Evolutionary conservation across 2,797 vertebrate species (phyloP), one percentile per base, ranked within the genome.

Genomic region (Spea hammondii): DNA sequence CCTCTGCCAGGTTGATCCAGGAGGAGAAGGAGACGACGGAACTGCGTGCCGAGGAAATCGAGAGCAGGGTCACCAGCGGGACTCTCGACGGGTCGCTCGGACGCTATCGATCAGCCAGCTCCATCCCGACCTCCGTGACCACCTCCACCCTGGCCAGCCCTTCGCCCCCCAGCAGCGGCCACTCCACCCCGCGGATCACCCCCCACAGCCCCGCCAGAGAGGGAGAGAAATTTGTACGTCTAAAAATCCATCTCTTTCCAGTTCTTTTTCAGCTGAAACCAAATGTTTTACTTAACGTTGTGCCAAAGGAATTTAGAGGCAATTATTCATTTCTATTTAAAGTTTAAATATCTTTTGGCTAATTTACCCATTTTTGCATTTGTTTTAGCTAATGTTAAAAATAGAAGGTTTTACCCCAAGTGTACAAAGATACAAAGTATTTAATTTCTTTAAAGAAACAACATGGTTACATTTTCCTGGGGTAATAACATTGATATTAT

Each of bases 21-120:
- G 95, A 96, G 85, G 95, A 96, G 88, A 96, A 96, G 87, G 95
- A 96, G 89, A 95, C 93, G 69, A 95, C 95, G 0, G 95, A 96
- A 84, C 83, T 96, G 83, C 89, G 94, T 32, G 94, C 95, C 0
- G 95, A 96, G 79, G 95, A 96, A 88, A 93, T 96, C 7, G 94
- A 96, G 87, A 95, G 93, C 83, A 89, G 94, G 12, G 95, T 96
- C 82, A 93, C 95, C 85, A 93, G 94, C 12, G 93, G 94, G 4
- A 92, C 92, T 10, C 81, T 95, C 75, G 95, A 95, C 73, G 89
- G 91, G 4, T 93, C 94, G 0, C 85, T 95, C 83, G 93, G 88
- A 32, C 89, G 90, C 54, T 94, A 94, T 55, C 91, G 94, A 57
- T 82, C 83, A 5, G 88, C 85, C 74, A 89, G 92, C 82, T 94